A percentile compares a stretch with the other conserved stretches of the same genome.
Evolutionary conservation across 2,888 invertebrate species (phyloP).

Genomic region (Morinoia aosen): DNA sequence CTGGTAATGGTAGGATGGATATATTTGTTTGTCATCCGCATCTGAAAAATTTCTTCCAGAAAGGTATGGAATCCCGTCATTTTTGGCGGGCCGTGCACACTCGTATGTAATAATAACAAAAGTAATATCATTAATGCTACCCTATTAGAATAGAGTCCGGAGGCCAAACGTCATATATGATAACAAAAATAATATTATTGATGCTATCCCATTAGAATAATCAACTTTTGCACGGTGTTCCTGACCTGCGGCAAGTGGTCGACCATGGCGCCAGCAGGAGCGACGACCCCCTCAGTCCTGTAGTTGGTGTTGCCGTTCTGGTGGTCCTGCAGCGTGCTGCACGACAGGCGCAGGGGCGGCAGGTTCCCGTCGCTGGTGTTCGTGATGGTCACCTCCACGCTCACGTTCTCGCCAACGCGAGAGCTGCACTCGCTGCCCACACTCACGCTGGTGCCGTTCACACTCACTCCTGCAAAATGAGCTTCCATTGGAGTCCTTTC

Average conservation of each 20-base stretch:
- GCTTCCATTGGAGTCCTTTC: not conserved
- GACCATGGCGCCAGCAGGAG: conserved; percentile 63
- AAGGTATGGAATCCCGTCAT: no score
- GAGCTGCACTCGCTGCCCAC: conserved; percentile 56
- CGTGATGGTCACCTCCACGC: conserved; percentile 56
- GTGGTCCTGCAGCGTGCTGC: conserved; percentile 67
- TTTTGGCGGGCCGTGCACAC: no score
- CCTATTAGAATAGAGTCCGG: no score
- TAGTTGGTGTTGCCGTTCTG: conserved; percentile 66
- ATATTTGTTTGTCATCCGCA: no score
- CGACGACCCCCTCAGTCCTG: conserved; percentile 65
- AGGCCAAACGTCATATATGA: no score
- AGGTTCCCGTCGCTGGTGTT: conserved; percentile 63
- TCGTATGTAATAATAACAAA: no score
- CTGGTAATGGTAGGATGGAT: no score
- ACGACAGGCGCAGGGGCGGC: conserved; percentile 59
- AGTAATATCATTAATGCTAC: no score
- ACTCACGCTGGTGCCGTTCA: conserved; percentile 55
- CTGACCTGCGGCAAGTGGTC: conserved; percentile 57
- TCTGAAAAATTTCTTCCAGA: no score
- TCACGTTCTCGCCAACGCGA: conserved; percentile 55
- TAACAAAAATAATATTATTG: no score
- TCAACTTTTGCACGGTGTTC: not conserved
- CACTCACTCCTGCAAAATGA: not conserved
- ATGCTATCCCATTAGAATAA: no score